Evolutionary conservation across 2,888 invertebrate genomes (phyloP).

Genomic region (Sinhomidia bicolor): DNA sequence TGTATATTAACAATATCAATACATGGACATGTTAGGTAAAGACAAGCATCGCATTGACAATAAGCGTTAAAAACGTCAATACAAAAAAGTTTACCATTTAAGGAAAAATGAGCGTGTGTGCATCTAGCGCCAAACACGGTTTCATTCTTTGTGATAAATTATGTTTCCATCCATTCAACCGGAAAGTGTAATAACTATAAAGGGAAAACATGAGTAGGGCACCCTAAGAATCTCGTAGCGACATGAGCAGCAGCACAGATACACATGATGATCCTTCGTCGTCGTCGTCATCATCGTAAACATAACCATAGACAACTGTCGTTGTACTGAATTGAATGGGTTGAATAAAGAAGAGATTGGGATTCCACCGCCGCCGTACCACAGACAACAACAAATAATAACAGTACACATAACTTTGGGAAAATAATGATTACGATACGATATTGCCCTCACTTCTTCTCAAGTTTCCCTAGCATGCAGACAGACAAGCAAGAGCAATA

Average conservation of each 20-base stretch:
- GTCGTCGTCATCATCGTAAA: neutral
- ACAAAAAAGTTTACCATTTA: neutral
- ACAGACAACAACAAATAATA: constrained; percentile 17
- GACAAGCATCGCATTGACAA: no score
- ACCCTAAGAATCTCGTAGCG: neutral
- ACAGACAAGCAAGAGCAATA: neutral
- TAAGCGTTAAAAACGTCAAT: neutral
- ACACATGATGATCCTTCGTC: neutral
- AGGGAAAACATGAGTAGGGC: neutral
- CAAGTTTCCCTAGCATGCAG: no score
- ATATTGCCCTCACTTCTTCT: constrained; percentile 38
- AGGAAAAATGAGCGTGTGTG: neutral
- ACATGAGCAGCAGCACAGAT: neutral
- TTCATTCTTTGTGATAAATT: constrained; percentile 13
- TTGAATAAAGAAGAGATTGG: neutral
- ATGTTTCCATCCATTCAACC: constrained; percentile 36
- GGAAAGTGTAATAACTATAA: neutral
- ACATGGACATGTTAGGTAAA: no score
- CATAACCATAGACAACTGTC: constrained; percentile 41
- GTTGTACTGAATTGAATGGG: neutral
- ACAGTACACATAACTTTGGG: constrained; percentile 14
- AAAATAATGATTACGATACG: neutral
- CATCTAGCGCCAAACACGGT: no score
- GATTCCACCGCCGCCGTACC: neutral
- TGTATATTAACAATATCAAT: no score